Evolutionary conservation across 2,888 invertebrate species (phyloP).

Genomic region (Craniophora ligustri): DNA sequence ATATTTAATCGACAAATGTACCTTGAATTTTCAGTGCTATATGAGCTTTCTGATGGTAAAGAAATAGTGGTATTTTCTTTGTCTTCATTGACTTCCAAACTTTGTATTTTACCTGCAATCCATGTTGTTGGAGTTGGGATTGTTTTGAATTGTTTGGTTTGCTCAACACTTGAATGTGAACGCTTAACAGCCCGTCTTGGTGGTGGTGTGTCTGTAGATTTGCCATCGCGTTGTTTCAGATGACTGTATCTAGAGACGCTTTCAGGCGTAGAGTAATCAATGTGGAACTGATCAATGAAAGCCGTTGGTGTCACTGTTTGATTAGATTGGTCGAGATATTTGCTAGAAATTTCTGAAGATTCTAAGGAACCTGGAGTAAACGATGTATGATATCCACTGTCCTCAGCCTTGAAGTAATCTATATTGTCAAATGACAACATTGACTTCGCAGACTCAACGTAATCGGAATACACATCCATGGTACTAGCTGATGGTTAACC

Average conservation of each 20-base stretch:
- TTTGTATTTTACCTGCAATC: conserved; percentile 79
- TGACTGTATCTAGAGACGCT: conserved; percentile 40
- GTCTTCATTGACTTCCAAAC: conserved; percentile 75
- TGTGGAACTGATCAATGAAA: conserved; percentile 65
- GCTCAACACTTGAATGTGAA: conserved; percentile 66
- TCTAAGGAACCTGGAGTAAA: conserved; percentile 79
- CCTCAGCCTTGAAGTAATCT: conserved; percentile 75
- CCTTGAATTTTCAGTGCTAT: conserved; percentile 48
- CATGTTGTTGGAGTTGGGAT: conserved; percentile 79
- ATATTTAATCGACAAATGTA: conserved; percentile 49
- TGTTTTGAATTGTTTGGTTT: conserved; percentile 55
- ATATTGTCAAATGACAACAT: conserved; percentile 66
- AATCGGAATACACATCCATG: conserved; percentile 76
- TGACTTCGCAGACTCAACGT: conserved; percentile 69
- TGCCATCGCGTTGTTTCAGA: conserved; percentile 49
- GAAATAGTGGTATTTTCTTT: conserved; percentile 60
- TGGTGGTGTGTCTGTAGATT: conserved; percentile 65
- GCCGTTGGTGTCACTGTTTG: conserved; percentile 59
- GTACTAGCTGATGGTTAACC: conserved; percentile 30
- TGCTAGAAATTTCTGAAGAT: conserved; percentile 71
- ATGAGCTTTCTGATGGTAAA: conserved; percentile 45
- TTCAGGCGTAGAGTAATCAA: conserved; percentile 63
- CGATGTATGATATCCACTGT: conserved; percentile 84
- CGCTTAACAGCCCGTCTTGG: conserved; percentile 75
- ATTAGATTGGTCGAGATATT: conserved; percentile 69